Conservation (phyloP, 2,113 vertebrate genomes). For the Girardinichthys multiradiatus region DNA sequence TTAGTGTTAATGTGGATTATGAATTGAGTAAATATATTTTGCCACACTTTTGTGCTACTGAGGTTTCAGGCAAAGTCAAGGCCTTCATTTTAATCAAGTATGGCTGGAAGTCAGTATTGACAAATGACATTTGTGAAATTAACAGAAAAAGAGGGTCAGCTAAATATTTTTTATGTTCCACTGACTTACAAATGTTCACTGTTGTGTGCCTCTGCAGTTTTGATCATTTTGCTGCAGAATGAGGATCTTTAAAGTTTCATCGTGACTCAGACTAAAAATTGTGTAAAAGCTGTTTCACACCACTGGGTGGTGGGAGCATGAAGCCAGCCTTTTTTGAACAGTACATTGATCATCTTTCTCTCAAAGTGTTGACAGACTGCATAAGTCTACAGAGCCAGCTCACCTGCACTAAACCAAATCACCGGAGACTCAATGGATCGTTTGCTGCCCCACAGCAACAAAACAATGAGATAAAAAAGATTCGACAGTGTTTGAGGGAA, state of each 20-base stretch:
- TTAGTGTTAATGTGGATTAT: no score
- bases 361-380: constrained; percentile 66
- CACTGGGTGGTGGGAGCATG: constrained; percentile 28
- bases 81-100: no score
- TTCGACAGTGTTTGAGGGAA: constrained; percentile 16
- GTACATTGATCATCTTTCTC: constrained; percentile 74
- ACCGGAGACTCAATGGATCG: constrained; percentile 64
- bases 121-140: no score
- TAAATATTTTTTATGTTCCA: neutral
- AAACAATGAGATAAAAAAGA: constrained; percentile 44
- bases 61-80: no score
- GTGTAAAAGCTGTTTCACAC: constrained; percentile 28
- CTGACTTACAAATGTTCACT: constrained; percentile 4
- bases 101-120: no score
- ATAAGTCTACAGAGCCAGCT: constrained; percentile 64
- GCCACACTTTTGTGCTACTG: no score
- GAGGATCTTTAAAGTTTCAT: constrained; percentile 39
- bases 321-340: constrained; percentile 45
- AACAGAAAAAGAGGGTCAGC: neutral
- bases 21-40: no score
- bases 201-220: constrained; percentile 25
- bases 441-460: constrained; percentile 71
- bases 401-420: constrained; percentile 68
- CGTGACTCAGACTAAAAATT: constrained; percentile 42
- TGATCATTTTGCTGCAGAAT: constrained; percentile 39